Percentiles rank a stretch among this genome's conserved stretches.
phyloP scores from a whole-genome alignment of 2,888 invertebrate genomes.

The Pristionchus exspectatus region DNA sequence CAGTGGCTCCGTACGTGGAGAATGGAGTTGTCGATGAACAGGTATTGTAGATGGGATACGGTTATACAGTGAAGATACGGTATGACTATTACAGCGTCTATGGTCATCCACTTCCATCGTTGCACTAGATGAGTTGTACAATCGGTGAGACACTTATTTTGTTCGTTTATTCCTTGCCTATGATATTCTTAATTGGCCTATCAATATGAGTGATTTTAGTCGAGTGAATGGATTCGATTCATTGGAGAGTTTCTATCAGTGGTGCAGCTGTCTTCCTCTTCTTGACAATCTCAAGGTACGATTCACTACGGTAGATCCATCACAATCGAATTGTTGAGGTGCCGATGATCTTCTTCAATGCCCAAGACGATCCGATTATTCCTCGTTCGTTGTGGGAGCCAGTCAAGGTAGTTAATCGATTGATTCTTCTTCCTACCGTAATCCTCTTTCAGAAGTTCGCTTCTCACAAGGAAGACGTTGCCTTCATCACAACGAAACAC shows the following conservation, averaged over 20 bases:
- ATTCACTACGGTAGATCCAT: neutral
- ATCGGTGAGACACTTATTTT: conserved; percentile 77
- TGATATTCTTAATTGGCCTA: neutral
- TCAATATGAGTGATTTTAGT: conserved; percentile 80
- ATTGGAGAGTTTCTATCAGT: conserved; percentile 85
- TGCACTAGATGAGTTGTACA: conserved; percentile 92
- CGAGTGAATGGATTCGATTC: conserved; percentile 88
- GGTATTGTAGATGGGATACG: conserved; percentile 49
- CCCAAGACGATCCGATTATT: conserved; percentile 92
- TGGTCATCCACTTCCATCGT: conserved; percentile 91
- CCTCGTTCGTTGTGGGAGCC: conserved; percentile 87
- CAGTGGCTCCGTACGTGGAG: conserved; percentile 68
- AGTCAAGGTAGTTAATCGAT: conserved; percentile 78
- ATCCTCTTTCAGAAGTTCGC: conserved; percentile 60
- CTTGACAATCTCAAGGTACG: conserved; percentile 55
- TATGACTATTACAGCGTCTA: conserved; percentile 82
- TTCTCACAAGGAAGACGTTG: conserved; percentile 75
- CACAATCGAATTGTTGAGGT: conserved; percentile 74
- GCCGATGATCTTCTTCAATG: conserved; percentile 93
- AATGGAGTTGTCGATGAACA: conserved; percentile 82
- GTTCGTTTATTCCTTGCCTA: neutral
- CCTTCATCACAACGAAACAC: conserved; percentile 90
- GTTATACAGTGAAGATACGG: neutral
- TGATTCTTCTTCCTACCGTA: neutral
- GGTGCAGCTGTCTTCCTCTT: conserved; percentile 82